Base-by-base conservation (phyloP, 2,797 vertebrate species). In the Chromis chromis region DNA sequence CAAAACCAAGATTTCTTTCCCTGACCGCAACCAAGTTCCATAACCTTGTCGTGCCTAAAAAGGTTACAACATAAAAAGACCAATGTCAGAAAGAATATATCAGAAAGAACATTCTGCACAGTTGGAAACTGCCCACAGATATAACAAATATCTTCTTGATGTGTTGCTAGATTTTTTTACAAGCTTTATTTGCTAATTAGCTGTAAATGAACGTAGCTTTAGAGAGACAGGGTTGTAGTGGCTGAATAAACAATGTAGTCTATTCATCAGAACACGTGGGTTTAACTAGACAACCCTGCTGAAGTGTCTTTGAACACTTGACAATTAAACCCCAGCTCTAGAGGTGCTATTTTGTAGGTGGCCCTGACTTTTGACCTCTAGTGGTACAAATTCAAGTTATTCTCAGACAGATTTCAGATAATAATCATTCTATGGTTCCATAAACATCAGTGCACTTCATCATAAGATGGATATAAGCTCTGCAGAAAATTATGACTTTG, bases 321-420 rank as follows among this genome's bases (percentile, higher is more conserved):
- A 55, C 16, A 19, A 31, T 8, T 31, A 31, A 31, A 31, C 12
- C 33, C 33, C 33, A 3, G 13, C 40, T 42, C 16, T 42, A 60
- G 9, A 63, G n/a, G 25, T 58, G 11, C 9, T 63, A 10, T 46
- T 60, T 19, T 49, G 56, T n/a, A 33, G 22, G 39, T 19, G 48
- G 50, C 11, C 27, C 48, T 65, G 8, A 65, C 25, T 50, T 68
- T 33, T 71, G 58, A 72, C 48, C 46, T 61, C 42, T 40, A 17
- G 3, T 64, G 36, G 7, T 31, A n/a, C 42, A 74, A 53, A 49
- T 4, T 3, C 3, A 68, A 8, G 40, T 44, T 49, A 49, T 48
- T 42, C 49, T 56, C 6, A 28, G 53, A 57, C 3, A 36, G 7
- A 25, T 25, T 31, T 46, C 11, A 72, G 59, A 60, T 39, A 39